Base-by-base conservation (phyloP, 2,797 vertebrate species). In the Semaprochilodus insignis region DNA sequence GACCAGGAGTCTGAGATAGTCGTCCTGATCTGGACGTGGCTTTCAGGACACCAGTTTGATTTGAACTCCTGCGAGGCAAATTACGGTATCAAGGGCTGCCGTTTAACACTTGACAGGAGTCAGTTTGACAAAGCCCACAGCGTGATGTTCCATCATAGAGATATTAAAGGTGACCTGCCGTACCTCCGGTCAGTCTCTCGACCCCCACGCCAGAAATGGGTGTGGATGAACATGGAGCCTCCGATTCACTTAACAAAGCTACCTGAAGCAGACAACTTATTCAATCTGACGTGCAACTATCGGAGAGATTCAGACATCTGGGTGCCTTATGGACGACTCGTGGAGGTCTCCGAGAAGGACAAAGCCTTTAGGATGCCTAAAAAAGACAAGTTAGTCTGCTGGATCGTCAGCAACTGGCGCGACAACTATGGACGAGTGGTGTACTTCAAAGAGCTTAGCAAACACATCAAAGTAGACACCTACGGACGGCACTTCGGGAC, bases 281-380 rank as follows among this genome's bases (percentile, higher is more conserved):
- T 90, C 36, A 91, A 91, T 52, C 55, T 90, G 66, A 91, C 90
- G 0, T 63, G 80, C 27, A 89, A 2, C 66, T 91, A 89, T 81
- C 84, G 86, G 3, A 54, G 3, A 0, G 88, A 89, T 81, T 87
- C 90, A 0, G 76, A 78, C 21, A n/a, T 91, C 27, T 81, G 81
- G 13, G 78, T 83, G 0, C 86, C 72, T 27, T 88, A 87, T 60
- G 88, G 88, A 0, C 16, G 10, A 23, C 4, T 91, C 4, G 1
- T 2, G 3, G 77, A 78, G 16, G 1, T 40, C 7, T 48, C 78
- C 0, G 17, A 78, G 10, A 1, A 74, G n/a, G 59, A 86, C 6
- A 62, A 75, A 70, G 1, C 23, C 40, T 82, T 77, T 25, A 1
- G 52, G 13, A 60, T 71, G 16, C 80, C 74, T 23, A 3, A 55